Percentiles rank a stretch among this genome's conserved stretches.
phyloP scores from a whole-genome alignment of 2,797 vertebrate genomes.

The Acrocephalus scirpaceus region DNA sequence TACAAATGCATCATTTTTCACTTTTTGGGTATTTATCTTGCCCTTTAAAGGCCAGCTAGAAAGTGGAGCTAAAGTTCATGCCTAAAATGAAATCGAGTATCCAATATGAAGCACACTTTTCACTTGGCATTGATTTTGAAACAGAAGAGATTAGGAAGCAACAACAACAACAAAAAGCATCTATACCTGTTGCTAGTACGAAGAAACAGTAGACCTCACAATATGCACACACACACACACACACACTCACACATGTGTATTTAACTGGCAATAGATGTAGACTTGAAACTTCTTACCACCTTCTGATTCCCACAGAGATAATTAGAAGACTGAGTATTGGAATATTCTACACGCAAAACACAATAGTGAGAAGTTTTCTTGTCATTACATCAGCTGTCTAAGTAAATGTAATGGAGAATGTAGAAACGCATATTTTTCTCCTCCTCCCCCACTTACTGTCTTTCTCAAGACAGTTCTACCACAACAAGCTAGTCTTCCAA shows the following conservation, averaged over 20 bases:
- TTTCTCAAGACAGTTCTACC: not conserved
- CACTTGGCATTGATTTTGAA: slow-evolving; percentile 3
- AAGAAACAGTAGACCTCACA: not conserved
- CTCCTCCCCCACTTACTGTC: not conserved
- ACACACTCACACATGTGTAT: not conserved
- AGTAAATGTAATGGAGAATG: not conserved
- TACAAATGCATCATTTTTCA: slow-evolving; percentile 56
- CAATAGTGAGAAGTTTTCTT: not conserved
- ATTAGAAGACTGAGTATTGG: not conserved
- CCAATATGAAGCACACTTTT: not conserved
- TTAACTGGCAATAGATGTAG: not conserved
- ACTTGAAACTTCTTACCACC: not conserved
- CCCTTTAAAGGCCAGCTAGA: slow-evolving; percentile 57
- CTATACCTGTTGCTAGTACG: not conserved
- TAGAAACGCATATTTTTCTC: not conserved
- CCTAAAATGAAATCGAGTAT: slow-evolving; percentile 14
- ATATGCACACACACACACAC: not conserved
- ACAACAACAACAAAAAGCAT: not conserved
- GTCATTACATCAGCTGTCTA: not conserved
- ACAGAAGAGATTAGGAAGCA: not conserved
- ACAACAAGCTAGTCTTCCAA: not conserved
- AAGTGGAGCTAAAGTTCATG: slow-evolving; percentile 50
- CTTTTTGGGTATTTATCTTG: slow-evolving; percentile 37
- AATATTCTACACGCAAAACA: not conserved
- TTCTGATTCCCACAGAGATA: not conserved